Base-by-base conservation (phyloP, 2,797 vertebrate species). In the Nyctalus aviator region DNA sequence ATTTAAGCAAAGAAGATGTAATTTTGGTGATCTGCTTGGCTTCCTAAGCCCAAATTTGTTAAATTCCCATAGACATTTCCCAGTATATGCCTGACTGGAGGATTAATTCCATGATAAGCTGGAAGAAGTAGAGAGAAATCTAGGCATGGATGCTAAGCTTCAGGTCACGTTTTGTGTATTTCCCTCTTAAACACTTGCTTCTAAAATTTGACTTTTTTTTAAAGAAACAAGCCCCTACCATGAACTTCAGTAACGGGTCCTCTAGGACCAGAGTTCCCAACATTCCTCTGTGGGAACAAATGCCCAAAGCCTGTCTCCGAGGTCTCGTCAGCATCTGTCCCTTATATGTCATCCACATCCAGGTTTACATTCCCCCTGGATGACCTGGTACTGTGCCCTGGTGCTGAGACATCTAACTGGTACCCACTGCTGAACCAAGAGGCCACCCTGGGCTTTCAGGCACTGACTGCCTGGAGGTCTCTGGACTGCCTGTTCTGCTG, bases 1-100 rank as follows among this genome's bases (percentile, higher is more conserved):
- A 48, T 66, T 73, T 3, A 83, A 75, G 32, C 18, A 27, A 82
- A 90, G 23, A 88, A 50, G 78, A 21, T 84, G 2, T 18, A 71
- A 41, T 92, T 93, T 76, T 84, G 83, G 77, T 71, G n/a, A 78
- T 57, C 20, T 76, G 8, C 30, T 88, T 62, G 12, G n/a, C 27
- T 76, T 94, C 23, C 46, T 91, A 71, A 55, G 32, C 17, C 66
- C 1, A 8, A 69, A 32, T 68, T 90, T 83, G 23, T 66, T 92
- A 82, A 90, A 69, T 88, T 85, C 6, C 5, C n/a, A 2, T 15
- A 48, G 44, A 7, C 12, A 25, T 59, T 77, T 68, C 55, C 44
- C 7, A 20, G 8, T 30, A 27, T 37, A 37, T 73, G 8, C 10
- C 10, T 55, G 53, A 48, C 2, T 69, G 27, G 20, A 77, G n/a